Percentiles rank a stretch among this genome's conserved stretches.
Evolutionary conservation across 2,888 invertebrate genomes (phyloP).

Genomic region (Brachyptera risi): DNA sequence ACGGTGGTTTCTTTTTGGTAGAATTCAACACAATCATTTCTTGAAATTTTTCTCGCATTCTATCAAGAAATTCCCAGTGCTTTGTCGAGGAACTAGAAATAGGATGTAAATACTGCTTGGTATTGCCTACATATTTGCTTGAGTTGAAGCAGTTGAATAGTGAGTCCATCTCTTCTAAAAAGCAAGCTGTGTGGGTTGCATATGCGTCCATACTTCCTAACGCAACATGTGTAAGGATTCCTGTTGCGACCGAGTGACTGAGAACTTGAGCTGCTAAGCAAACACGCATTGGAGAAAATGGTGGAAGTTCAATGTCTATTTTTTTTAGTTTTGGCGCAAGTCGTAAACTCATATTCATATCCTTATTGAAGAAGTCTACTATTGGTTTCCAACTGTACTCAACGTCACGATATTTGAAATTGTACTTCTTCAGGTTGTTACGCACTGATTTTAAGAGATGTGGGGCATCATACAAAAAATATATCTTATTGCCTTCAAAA

Average conservation of each 20-base stretch:
- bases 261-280: slow-evolving; percentile 19
- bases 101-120: no score
- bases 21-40: background rate
- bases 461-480: slow-evolving; percentile 11
- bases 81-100: no score
- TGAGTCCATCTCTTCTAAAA: no score
- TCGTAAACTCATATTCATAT: slow-evolving; percentile 6
- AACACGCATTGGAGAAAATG: slow-evolving; percentile 19
- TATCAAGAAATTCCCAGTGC: no score
- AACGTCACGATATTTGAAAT: slow-evolving; percentile 1
- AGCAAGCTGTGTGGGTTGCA: slow-evolving; percentile 15
- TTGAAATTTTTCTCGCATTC: no score
- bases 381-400: slow-evolving; percentile 10
- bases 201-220: slow-evolving; percentile 4
- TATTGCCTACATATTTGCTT: no score
- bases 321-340: slow-evolving; percentile 19
- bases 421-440: slow-evolving; percentile 21
- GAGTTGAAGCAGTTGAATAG: no score
- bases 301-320: slow-evolving; percentile 2
- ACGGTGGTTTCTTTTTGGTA: background rate
- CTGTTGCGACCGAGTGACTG: slow-evolving; percentile 18
- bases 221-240: slow-evolving; percentile 14
- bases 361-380: slow-evolving; percentile 17
- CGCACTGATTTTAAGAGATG: slow-evolving; percentile 18
- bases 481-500: background rate